Conservation (phyloP, 2,113 vertebrate species). For the Saguinus midas region DNA sequence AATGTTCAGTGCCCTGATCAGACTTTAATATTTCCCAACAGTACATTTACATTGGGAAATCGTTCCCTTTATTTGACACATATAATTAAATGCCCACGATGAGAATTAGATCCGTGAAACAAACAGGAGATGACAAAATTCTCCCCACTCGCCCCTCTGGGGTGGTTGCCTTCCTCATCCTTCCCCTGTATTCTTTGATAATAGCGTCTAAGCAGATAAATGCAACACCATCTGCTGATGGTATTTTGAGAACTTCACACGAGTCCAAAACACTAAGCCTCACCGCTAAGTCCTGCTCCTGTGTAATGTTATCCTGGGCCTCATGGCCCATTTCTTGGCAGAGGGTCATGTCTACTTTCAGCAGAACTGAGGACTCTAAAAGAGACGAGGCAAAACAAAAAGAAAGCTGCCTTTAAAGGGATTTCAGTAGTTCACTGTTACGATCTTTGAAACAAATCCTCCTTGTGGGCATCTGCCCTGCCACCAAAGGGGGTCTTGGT, state of each 20-base stretch:
- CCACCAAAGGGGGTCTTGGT: background rate
- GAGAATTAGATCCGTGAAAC: background rate
- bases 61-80: background rate
- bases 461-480: background rate
- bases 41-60: background rate
- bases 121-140: background rate
- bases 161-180: background rate
- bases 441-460: background rate
- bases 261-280: background rate
- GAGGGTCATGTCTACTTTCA: background rate
- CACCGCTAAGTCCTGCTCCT: background rate
- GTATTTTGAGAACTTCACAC: constrained; percentile 1
- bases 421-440: background rate
- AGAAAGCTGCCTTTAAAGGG: background rate
- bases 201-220: background rate
- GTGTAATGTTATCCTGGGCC: background rate
- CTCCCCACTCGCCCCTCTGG: background rate
- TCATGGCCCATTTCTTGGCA: background rate
- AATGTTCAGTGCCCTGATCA: background rate
- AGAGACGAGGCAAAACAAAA: background rate
- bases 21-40: background rate
- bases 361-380: background rate
- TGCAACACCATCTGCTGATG: background rate
- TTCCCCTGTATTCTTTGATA: background rate
- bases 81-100: background rate